Base-by-base conservation (phyloP, 2,888 invertebrate species). In the Lepidocyrtoides sp. region DNA sequence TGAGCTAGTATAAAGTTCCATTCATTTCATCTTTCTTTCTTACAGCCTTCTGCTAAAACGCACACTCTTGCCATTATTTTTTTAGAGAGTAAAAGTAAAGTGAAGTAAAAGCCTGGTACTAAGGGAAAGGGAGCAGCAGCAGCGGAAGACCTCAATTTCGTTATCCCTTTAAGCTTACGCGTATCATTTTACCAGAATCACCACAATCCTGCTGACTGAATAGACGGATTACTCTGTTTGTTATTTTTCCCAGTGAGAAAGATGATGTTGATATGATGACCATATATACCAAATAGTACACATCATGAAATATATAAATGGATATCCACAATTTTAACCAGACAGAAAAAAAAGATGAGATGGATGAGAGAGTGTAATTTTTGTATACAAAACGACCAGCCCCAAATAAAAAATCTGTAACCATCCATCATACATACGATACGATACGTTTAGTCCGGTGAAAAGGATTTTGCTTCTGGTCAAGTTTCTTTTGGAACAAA, bases 171-270 rank as follows among this genome's bases (percentile, higher is more conserved):
- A 85, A 85, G 85, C 85, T 85, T 85, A 72, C 72, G 41, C 51
- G 85, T 85, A 75, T 85, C 75, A 85, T 85, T 72, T 85, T 29
- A 51, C 69, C 69, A 41, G 69, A 69, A 69, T 32, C 63, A 69
- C 14, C 69, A 36, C 69, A 36, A 69, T 36, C 36, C 36, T 41
- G 69, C 51, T 84, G 82, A 41, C 82, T 86, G 75, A 86, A 86
- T 86, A 86, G 86, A 86, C 77, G 86, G 86, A 86, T 86, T 86
- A 86, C 86, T 86, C 41, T 86, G 86, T 77, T 86, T 86, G 57
- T 77, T 60, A 48, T 75, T 86, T 85, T 14, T 41, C 57, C 44
- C 2, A 20, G 8, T n/a, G 41, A 69, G 5, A 20, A 77, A n/a
- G 36, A 48, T 51, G 77, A 77, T 51, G 48, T 48, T 41, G 72